These are phyloP conservation scores for Strix occidentalis DNA, from an alignment of 2,797 vertebrate species.

Conservation along the genomic window DNA sequence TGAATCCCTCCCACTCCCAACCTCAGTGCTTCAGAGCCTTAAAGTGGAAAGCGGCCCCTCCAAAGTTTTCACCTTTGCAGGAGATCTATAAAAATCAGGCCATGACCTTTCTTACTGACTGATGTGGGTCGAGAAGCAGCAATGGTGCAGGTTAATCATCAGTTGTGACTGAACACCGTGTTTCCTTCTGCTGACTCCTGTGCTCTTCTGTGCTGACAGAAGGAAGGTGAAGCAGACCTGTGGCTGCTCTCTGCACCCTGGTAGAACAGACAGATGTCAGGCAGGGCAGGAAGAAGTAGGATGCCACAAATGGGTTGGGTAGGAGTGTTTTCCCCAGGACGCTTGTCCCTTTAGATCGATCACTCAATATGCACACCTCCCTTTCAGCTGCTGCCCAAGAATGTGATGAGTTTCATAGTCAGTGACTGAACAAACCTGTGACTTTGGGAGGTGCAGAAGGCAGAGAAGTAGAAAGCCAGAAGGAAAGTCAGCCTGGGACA, in stretches of 20 bases:
- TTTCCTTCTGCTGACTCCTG: neutral
- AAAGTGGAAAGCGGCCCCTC: neutral
- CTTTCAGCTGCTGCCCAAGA: neutral
- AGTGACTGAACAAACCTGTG: neutral
- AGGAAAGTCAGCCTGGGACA: neutral
- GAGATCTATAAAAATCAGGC: neutral
- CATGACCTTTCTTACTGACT: neutral
- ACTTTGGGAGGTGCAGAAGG: neutral
- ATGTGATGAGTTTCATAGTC: neutral
- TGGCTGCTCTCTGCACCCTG: neutral
- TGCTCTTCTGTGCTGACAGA: neutral
- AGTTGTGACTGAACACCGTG: neutral
- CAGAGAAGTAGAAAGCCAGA: neutral
- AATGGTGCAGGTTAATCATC: neutral
- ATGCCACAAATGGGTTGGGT: neutral
- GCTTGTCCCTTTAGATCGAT: neutral
- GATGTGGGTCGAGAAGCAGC: neutral
- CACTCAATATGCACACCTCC: accelerated
- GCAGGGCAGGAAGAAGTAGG: neutral
- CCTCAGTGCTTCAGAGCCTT: neutral
- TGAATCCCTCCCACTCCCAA: neutral
- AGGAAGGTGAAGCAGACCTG: neutral
- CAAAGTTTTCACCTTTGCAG: neutral
- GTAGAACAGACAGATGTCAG: neutral
- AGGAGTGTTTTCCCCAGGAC: neutral